Conservation (phyloP, 2,113 vertebrate genomes). For the Brachyhypopomus occidentalis region DNA sequence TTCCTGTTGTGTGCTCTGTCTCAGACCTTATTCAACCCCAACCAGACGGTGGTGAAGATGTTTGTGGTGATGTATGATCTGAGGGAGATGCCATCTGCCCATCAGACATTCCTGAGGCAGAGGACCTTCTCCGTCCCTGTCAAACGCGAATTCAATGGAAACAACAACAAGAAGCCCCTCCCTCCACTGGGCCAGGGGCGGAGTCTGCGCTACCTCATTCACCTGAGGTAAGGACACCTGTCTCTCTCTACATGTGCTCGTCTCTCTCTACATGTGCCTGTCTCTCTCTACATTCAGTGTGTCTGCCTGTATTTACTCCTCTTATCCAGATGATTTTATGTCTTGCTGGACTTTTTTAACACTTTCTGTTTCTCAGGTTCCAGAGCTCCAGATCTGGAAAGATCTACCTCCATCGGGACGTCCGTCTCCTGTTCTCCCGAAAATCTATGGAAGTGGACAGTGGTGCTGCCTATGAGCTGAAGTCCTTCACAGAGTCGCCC, state of each 20-base stretch:
- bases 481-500: constrained; percentile 95
- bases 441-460: constrained; percentile 99
- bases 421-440: constrained; percentile 96
- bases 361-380: constrained; percentile 81
- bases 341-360: not conserved
- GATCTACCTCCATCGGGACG: constrained; percentile 99
- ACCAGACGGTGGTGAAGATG: constrained; percentile 99
- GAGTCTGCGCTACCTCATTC: constrained; percentile 98
- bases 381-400: constrained; percentile 99
- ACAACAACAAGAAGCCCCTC: constrained; percentile 79
- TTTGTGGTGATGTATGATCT: constrained; percentile 99
- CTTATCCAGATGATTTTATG: too few relatives aligned
- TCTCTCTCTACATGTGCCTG: not conserved
- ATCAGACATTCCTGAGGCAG: constrained; percentile 99
- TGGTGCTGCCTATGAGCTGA: constrained; percentile 98
- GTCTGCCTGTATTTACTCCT: too few relatives aligned
- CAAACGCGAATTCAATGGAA: constrained; percentile 85
- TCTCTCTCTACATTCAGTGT: not conserved
- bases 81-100: constrained; percentile 94
- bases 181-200: constrained; percentile 81
- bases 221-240: constrained; percentile 84
- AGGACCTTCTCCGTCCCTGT: constrained; percentile 98
- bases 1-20: not conserved
- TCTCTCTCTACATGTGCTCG: not conserved
- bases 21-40: constrained; percentile 99